These are phyloP conservation scores for Engystomops pustulosus DNA, from an alignment of 2,113 vertebrate species.

Conservation along the genomic window DNA sequence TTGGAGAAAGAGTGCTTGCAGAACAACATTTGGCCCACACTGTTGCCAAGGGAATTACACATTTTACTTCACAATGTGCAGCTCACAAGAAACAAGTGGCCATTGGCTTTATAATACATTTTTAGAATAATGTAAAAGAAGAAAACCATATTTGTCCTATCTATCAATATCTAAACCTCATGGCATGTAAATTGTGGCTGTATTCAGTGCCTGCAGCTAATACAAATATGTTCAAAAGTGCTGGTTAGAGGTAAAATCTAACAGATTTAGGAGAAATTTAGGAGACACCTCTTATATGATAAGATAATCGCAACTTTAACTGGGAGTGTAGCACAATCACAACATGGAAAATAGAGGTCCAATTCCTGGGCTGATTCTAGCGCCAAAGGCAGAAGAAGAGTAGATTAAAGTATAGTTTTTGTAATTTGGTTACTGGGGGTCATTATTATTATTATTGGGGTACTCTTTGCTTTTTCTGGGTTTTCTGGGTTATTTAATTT, in stretches of 20 bases:
- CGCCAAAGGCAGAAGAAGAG: too few relatives aligned
- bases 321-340: too few relatives aligned
- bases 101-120: not conserved
- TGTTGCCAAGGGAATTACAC: conserved; percentile 48
- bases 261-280: too few relatives aligned
- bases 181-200: not conserved
- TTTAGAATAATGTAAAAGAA: not conserved
- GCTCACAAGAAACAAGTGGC: conserved; percentile 8
- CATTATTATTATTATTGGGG: too few relatives aligned
- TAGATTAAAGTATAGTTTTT: too few relatives aligned
- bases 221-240: not conserved
- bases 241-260: not conserved
- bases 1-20: conserved; percentile 59
- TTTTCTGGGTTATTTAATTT: too few relatives aligned
- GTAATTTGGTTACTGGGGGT: too few relatives aligned
- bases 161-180: not conserved
- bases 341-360: too few relatives aligned
- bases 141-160: not conserved
- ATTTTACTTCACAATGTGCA: conserved; percentile 20
- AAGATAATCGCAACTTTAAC: not conserved
- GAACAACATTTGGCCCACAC: conserved; percentile 56
- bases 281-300: too few relatives aligned
- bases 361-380: too few relatives aligned
- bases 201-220: too few relatives aligned
- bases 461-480: too few relatives aligned